Conservation (phyloP, 2,888 invertebrate genomes). For the Pseudeuparius sepicola region DNA sequence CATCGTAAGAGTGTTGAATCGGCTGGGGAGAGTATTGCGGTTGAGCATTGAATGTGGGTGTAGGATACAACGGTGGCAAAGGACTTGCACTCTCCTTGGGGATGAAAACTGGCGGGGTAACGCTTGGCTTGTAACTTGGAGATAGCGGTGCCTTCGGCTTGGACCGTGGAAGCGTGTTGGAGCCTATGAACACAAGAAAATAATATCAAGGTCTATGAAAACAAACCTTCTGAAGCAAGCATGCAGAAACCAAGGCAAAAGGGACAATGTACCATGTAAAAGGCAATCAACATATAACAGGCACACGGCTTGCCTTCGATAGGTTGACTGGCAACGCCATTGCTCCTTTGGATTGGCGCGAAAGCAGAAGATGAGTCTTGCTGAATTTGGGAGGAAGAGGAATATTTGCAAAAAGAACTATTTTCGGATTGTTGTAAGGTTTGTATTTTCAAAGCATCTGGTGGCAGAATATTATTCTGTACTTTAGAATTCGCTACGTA, state of each 20-base stretch:
- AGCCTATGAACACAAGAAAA: conserved; percentile 22
- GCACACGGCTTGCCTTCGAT: conserved; percentile 27
- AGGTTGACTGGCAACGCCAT: conserved; percentile 11
- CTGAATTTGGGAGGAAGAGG: conserved; percentile 21
- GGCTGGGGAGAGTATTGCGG: conserved; percentile 13
- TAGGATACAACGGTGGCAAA: conserved; percentile 23
- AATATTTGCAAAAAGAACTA: conserved; percentile 36
- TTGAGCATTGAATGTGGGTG: conserved; percentile 25
- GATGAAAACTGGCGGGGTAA: conserved; percentile 31
- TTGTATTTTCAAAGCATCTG: conserved; percentile 24
- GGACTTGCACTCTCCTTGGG: conserved; percentile 32
- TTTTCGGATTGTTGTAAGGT: conserved; percentile 31
- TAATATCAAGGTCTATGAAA: no score
- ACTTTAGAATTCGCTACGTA: conserved; percentile 36
- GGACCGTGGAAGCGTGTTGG: conserved; percentile 30
- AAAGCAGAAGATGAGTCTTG: conserved; percentile 18
- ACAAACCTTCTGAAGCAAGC: no score
- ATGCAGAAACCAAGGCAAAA: no score
- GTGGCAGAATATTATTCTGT: conserved; percentile 30
- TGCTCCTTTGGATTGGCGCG: conserved; percentile 18
- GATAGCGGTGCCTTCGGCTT: conserved; percentile 27
- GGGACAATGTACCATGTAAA: background rate
- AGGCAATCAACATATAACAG: conserved; percentile 4
- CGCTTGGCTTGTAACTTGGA: conserved; percentile 32
- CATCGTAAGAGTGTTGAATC: conserved; percentile 17